Conservation (phyloP, 2,113 vertebrate species). For the Petaurus breviceps region DNA sequence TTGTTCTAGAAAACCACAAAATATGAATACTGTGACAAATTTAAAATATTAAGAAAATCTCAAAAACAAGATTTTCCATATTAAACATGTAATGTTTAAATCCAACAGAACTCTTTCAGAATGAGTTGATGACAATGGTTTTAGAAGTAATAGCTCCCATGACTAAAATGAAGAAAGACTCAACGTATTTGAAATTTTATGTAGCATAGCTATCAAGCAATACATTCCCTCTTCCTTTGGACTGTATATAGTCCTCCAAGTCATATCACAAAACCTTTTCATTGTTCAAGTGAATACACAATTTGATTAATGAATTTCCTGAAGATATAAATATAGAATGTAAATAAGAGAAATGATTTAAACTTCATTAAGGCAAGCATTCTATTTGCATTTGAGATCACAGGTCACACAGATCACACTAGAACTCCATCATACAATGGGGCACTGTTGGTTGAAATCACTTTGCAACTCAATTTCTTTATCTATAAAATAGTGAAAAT, state of each 20-base stretch:
- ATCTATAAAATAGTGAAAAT: not conserved
- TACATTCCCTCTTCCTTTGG: not conserved
- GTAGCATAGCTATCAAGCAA: not conserved
- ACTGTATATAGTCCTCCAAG: not conserved
- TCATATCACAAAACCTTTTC: not conserved
- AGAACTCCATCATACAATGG: not conserved
- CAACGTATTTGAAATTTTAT: not conserved
- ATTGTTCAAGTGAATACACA: not conserved
- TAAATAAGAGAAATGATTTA: not conserved
- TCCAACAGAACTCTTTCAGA: not conserved
- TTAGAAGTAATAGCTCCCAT: not conserved
- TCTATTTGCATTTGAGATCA: not conserved
- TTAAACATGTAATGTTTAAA: not conserved
- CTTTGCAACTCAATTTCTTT: not conserved
- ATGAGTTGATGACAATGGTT: not conserved
- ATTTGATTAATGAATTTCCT: not conserved
- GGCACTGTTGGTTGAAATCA: not conserved
- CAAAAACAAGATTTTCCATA: not conserved
- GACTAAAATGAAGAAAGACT: not conserved
- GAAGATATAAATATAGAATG: not conserved
- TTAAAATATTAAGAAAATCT: not conserved
- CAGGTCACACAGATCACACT: not conserved
- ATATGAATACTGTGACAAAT: constrained; percentile 8
- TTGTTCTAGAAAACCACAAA: constrained; percentile 7
- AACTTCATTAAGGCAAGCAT: not conserved